phyloP scores from a whole-genome alignment of 2,797 vertebrate species.

The Artibeus lituratus region DNA sequence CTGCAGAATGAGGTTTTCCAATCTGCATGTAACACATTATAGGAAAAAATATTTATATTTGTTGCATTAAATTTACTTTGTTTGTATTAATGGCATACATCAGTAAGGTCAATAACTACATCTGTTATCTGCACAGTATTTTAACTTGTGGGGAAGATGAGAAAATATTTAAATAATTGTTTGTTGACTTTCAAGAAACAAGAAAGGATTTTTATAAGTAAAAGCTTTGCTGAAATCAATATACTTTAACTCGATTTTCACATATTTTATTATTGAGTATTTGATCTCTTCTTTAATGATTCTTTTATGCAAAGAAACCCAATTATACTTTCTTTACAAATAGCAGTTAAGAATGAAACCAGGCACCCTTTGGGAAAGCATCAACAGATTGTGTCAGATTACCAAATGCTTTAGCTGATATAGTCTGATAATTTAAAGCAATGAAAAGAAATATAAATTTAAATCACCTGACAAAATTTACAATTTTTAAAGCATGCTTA shows the following conservation, averaged over 20 bases:
- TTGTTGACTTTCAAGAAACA: neutral
- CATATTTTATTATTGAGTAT: neutral
- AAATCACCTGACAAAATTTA: neutral
- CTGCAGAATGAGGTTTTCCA: neutral
- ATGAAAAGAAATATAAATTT: neutral
- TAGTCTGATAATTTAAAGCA: neutral
- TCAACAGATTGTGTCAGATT: neutral
- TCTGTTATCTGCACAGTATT: neutral
- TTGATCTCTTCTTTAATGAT: neutral
- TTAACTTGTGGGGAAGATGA: neutral
- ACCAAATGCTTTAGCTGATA: neutral
- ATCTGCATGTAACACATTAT: neutral
- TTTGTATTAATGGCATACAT: neutral
- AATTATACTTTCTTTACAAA: neutral
- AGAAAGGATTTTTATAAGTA: neutral
- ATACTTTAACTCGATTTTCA: neutral
- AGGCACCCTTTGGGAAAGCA: neutral
- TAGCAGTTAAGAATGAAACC: neutral
- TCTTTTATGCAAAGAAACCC: neutral
- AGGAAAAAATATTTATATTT: neutral
- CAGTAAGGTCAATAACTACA: neutral
- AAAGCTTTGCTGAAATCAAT: neutral
- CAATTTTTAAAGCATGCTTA: neutral
- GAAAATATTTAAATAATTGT: neutral
- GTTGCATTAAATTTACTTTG: neutral